Evolutionary conservation across 2,888 invertebrate species (phyloP).

Genomic region (Oscheius myriophilus): DNA sequence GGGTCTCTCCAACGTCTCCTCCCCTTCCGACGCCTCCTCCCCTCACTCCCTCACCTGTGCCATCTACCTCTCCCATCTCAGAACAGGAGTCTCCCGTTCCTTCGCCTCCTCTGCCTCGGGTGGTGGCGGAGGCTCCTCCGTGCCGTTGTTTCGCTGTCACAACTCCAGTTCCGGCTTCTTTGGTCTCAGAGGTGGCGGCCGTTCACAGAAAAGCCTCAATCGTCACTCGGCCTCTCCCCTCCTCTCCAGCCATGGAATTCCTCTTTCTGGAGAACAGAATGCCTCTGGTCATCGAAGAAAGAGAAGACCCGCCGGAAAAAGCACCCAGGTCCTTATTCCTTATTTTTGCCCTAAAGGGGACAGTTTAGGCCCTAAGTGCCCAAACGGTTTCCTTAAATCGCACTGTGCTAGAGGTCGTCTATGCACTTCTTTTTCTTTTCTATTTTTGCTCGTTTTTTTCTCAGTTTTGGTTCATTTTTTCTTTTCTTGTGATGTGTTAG

Average conservation of each 20-base stretch:
- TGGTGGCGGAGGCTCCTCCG: slow-evolving; percentile 8
- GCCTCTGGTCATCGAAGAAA: slow-evolving; percentile 21
- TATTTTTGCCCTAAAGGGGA: no score
- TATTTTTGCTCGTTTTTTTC: slow-evolving; percentile 13
- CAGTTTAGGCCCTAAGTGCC: no score
- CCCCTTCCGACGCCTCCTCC: slow-evolving; percentile 18
- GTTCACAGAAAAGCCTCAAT: slow-evolving; percentile 2
- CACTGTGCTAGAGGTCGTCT: no score
- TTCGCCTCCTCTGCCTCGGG: slow-evolving; percentile 8
- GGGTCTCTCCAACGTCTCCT: neutral
- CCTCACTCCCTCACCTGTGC: neutral
- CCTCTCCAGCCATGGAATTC: slow-evolving; percentile 17
- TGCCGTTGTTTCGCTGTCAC: slow-evolving; percentile 24
- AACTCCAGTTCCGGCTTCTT: slow-evolving; percentile 3
- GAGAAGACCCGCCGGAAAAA: slow-evolving; percentile 1
- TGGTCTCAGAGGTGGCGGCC: neutral
- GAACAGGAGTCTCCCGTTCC: slow-evolving; percentile 19
- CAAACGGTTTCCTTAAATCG: no score
- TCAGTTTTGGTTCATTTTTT: slow-evolving; percentile 14
- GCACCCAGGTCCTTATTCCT: slow-evolving; percentile 26
- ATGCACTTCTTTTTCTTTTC: slow-evolving; percentile 14
- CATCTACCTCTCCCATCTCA: neutral
- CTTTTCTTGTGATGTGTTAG: slow-evolving; percentile 5
- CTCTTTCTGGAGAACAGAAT: slow-evolving; percentile 20
- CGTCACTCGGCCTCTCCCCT: neutral